These are phyloP conservation scores for Stegostoma tigrinum DNA, from an alignment of 2,113 vertebrate species.

Conservation along the genomic window DNA sequence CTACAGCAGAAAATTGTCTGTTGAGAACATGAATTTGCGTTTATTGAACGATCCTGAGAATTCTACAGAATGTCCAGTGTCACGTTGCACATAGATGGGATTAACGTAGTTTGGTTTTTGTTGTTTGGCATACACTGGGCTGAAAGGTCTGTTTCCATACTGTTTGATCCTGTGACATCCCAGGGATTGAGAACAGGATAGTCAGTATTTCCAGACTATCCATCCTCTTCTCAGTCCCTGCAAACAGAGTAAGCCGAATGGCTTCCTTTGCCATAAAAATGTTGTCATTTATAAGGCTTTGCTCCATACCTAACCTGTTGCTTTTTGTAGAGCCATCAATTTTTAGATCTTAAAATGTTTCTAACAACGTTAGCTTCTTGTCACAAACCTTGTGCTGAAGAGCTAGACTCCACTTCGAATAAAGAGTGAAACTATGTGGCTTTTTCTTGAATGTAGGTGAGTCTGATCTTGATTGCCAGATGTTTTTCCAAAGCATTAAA, in stretches of 20 bases:
- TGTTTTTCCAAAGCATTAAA: neutral
- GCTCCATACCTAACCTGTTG: neutral
- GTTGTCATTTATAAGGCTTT: neutral
- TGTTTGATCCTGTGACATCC: no score
- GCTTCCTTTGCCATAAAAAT: no score
- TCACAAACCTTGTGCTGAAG: neutral
- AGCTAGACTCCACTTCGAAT: neutral
- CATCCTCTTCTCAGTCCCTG: neutral
- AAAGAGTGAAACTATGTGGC: neutral
- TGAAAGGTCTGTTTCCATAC: no score
- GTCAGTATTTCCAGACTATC: no score
- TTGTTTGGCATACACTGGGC: no score
- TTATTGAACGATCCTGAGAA: neutral
- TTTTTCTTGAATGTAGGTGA: neutral
- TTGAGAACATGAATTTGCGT: neutral
- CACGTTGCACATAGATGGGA: no score
- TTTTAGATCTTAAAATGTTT: neutral
- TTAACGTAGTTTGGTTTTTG: no score
- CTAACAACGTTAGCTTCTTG: neutral
- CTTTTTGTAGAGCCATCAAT: neutral
- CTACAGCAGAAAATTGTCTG: neutral
- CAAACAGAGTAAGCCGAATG: no score
- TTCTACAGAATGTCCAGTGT: neutral
- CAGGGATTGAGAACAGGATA: no score
- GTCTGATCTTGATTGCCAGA: neutral